Conservation (phyloP, 1,140 invertebrate genomes). For the Cheumatopsyche charites region DNA sequence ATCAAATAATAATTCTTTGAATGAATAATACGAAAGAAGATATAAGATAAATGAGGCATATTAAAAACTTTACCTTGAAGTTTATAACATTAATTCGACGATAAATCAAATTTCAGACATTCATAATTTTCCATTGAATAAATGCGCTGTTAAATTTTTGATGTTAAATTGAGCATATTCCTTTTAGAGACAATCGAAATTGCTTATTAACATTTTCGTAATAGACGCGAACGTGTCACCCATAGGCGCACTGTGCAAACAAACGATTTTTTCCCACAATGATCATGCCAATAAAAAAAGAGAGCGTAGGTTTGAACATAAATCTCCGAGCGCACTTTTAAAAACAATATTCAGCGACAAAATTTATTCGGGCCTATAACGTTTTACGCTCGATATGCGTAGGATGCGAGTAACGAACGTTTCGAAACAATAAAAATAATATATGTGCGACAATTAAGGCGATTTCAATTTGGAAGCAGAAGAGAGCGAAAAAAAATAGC, state of each 20-base stretch:
- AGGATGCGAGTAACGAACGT: neutral
- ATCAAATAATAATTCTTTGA: too few relatives aligned
- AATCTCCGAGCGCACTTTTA: neutral
- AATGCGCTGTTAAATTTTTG: too few relatives aligned
- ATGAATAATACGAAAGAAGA: too few relatives aligned
- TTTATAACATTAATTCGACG: too few relatives aligned
- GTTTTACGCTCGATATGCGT: neutral
- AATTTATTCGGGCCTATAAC: slow-evolving; percentile 5
- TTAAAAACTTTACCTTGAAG: too few relatives aligned
- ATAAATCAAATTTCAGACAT: too few relatives aligned
- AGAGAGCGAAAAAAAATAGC: neutral
- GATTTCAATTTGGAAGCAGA: slow-evolving; percentile 2
- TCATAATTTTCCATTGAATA: too few relatives aligned
- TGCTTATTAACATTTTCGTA: neutral
- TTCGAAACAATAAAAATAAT: slow-evolving; percentile 18
- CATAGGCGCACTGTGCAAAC: neutral
- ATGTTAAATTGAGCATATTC: too few relatives aligned
- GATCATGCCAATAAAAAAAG: neutral
- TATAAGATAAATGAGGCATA: too few relatives aligned
- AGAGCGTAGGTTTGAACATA: neutral
- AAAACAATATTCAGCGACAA: neutral
- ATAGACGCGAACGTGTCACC: too few relatives aligned
- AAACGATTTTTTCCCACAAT: neutral
- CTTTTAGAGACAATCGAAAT: neutral
- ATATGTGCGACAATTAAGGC: slow-evolving; percentile 8